Conservation (phyloP, 2,888 invertebrate genomes). For the Pheosia tremula region DNA sequence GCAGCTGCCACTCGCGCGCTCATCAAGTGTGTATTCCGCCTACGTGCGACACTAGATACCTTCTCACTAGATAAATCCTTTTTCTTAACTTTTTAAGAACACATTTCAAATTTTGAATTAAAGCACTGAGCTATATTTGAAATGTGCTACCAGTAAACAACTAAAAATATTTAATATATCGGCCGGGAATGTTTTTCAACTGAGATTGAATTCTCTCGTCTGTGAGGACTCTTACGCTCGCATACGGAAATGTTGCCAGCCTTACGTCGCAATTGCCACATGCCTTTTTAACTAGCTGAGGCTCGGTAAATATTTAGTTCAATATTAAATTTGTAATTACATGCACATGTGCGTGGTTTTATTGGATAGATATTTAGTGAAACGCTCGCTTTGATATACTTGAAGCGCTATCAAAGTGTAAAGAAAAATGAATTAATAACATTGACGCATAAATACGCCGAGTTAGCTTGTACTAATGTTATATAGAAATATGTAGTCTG, state of each 20-base stretch:
- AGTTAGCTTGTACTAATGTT: slow-evolving; percentile 28
- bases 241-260: slow-evolving; percentile 73
- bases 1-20: slow-evolving; percentile 23
- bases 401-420: slow-evolving; percentile 56
- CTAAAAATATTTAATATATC: slow-evolving; percentile 31
- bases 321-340: slow-evolving; percentile 71
- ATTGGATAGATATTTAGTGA: slow-evolving; percentile 37
- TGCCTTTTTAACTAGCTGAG: slow-evolving; percentile 73
- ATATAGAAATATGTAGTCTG: slow-evolving; percentile 44
- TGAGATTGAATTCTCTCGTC: slow-evolving; percentile 74
- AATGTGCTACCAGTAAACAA: slow-evolving; percentile 15
- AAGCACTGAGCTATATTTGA: neutral
- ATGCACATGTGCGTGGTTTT: slow-evolving; percentile 57
- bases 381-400: slow-evolving; percentile 43
- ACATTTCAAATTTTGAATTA: neutral
- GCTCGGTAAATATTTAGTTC: slow-evolving; percentile 62
- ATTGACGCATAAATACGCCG: slow-evolving; percentile 38
- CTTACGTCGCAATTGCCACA: slow-evolving; percentile 82
- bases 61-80: neutral
- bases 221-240: slow-evolving; percentile 72
- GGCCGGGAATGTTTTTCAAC: slow-evolving; percentile 48
- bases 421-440: slow-evolving; percentile 47
- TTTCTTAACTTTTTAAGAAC: no score
- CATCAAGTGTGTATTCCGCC: slow-evolving; percentile 12
- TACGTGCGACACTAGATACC: neutral